These are phyloP conservation scores for Trichoplusia ni DNA, from an alignment of 1,140 invertebrate genomes.

Conservation along the genomic window DNA sequence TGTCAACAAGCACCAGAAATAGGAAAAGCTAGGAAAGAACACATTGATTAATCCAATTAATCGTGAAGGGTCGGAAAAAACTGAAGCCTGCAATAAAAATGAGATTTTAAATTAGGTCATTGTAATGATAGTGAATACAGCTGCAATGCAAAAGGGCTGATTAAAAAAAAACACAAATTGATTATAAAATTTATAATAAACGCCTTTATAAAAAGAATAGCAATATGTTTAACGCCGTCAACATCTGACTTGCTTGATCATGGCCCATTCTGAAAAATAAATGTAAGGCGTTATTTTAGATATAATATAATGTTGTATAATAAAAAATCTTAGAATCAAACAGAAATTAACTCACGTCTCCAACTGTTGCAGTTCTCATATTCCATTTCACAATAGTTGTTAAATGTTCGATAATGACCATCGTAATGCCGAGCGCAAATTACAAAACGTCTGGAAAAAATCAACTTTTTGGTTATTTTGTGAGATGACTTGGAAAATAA, in stretches of 20 bases:
- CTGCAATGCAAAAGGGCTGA: no score
- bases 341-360: conserved; percentile 52
- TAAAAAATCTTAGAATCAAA: neutral
- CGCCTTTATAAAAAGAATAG: neutral
- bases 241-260: conserved; percentile 57
- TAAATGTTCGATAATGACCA: conserved; percentile 59
- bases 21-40: no score
- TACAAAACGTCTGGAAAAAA: conserved; percentile 36
- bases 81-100: no score
- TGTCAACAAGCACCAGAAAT: conserved; percentile 6
- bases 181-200: neutral
- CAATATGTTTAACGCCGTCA: conserved; percentile 16
- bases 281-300: no score
- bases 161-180: no score
- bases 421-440: conserved; percentile 66
- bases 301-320: neutral
- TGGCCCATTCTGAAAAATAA: conserved; percentile 62
- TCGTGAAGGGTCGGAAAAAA: no score
- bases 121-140: no score
- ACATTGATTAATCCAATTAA: no score
- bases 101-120: no score
- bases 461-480: no score
- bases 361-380: conserved; percentile 70
- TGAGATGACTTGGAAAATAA: no score
- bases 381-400: conserved; percentile 64